Evolutionary conservation across 2,888 invertebrate species (phyloP).

Genomic region (Oxytorus armatus): DNA sequence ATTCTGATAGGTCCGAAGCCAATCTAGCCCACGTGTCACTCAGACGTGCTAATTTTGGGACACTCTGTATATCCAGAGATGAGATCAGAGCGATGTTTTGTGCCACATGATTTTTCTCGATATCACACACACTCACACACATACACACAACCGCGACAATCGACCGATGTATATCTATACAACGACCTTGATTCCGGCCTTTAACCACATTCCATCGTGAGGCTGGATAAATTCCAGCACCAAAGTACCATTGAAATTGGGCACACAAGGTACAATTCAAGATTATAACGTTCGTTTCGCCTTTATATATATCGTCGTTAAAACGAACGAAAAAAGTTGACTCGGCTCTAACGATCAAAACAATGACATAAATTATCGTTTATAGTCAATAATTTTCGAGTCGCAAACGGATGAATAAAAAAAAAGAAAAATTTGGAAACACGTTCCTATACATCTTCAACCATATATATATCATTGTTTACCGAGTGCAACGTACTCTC

Average conservation of each 20-base stretch:
- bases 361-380: slow-evolving; percentile 39
- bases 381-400: too few relatives aligned
- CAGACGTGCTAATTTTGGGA: too few relatives aligned
- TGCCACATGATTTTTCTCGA: slow-evolving; percentile 43
- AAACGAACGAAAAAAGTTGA: slow-evolving; percentile 3
- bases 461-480: too few relatives aligned
- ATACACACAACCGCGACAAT: slow-evolving; percentile 9
- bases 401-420: not conserved
- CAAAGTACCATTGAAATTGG: slow-evolving; percentile 12
- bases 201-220: slow-evolving; percentile 78
- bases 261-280: slow-evolving; percentile 13
- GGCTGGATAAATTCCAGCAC: slow-evolving; percentile 54
- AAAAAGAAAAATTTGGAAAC: not conserved
- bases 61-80: too few relatives aligned
- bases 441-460: too few relatives aligned
- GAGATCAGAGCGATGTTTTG: too few relatives aligned
- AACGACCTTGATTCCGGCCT: slow-evolving; percentile 80
- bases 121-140: slow-evolving; percentile 1
- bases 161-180: not conserved
- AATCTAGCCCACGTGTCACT: too few relatives aligned
- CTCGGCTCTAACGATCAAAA: slow-evolving; percentile 32
- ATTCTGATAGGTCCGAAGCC: too few relatives aligned
- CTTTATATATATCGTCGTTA: not conserved
- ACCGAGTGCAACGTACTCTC: slow-evolving; percentile 31
- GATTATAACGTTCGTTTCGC: slow-evolving; percentile 7